These are phyloP conservation scores for Chaenogobius annularis DNA, from an alignment of 2,113 vertebrate genomes.

Conservation along the genomic window DNA sequence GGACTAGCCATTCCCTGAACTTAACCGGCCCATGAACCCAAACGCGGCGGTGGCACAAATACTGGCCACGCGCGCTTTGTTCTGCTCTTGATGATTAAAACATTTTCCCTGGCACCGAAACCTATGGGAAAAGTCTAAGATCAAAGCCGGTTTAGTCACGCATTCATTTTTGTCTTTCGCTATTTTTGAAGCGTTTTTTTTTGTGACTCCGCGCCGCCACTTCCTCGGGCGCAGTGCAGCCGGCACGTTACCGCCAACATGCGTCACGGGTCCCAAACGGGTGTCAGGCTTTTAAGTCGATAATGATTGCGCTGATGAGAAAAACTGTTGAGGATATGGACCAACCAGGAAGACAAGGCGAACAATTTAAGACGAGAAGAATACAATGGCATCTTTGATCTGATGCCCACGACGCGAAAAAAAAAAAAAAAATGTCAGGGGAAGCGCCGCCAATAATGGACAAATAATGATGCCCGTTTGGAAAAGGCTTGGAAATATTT, in stretches of 20 bases:
- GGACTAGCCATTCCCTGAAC: neutral
- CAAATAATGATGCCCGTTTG: neutral
- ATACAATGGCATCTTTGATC: constrained; percentile 74
- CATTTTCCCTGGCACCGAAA: neutral
- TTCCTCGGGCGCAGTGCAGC: constrained; percentile 38
- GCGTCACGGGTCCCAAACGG: constrained; percentile 29
- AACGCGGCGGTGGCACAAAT: neutral
- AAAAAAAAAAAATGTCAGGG: constrained; percentile 6
- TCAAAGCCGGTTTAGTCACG: constrained; percentile 38
- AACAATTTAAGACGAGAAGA: constrained; percentile 32
- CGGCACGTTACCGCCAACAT: constrained; percentile 42
- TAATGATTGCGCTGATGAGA: constrained; percentile 53
- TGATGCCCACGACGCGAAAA: constrained; percentile 40
- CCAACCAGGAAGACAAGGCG: constrained; percentile 22
- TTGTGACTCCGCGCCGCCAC: neutral
- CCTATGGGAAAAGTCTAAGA: constrained; percentile 41
- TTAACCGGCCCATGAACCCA: neutral
- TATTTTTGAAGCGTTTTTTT: constrained; percentile 20
- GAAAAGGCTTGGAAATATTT: neutral
- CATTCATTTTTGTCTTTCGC: constrained; percentile 11
- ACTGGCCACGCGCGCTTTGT: fast-evolving
- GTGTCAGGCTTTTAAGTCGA: neutral
- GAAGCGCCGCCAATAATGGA: constrained; percentile 24
- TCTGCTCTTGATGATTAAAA: neutral
- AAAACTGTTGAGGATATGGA: constrained; percentile 52